phyloP scores from a whole-genome alignment of 2,888 invertebrate species.

The Adineta ricciae region DNA sequence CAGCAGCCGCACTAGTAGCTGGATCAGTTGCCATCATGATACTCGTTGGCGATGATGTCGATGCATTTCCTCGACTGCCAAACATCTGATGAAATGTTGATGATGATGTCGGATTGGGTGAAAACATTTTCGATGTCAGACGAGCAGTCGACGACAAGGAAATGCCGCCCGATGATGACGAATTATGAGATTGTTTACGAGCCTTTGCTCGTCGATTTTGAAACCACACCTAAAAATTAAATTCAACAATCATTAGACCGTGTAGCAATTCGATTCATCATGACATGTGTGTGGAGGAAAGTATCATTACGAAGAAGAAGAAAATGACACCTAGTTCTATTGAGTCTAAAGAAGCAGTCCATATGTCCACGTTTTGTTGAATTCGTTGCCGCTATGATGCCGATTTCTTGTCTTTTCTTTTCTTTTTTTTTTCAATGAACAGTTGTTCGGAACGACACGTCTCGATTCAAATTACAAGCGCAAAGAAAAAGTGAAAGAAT shows the following conservation, averaged over 20 bases:
- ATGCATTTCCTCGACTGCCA: not conserved
- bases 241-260: not conserved
- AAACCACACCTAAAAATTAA: slow-evolving; percentile 76
- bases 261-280: not conserved
- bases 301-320: not conserved
- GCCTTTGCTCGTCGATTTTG: slow-evolving; percentile 96
- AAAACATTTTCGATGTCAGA: not conserved
- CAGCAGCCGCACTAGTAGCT: not conserved
- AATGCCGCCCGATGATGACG: not conserved
- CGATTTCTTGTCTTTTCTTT: not conserved
- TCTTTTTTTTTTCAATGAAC: not conserved
- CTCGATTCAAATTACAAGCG: not conserved
- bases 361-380: not conserved
- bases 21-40: not conserved
- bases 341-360: not conserved
- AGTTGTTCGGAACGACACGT: not conserved
- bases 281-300: not conserved
- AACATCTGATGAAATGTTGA: not conserved
- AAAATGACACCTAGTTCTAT: not conserved
- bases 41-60: not conserved
- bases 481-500: not conserved
- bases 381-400: slow-evolving; percentile 1
- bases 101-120: not conserved
- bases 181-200: slow-evolving; percentile 63
- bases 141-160: not conserved